Base-by-base conservation (phyloP, 2,888 invertebrate genomes). In the Drosophila rellima region DNA sequence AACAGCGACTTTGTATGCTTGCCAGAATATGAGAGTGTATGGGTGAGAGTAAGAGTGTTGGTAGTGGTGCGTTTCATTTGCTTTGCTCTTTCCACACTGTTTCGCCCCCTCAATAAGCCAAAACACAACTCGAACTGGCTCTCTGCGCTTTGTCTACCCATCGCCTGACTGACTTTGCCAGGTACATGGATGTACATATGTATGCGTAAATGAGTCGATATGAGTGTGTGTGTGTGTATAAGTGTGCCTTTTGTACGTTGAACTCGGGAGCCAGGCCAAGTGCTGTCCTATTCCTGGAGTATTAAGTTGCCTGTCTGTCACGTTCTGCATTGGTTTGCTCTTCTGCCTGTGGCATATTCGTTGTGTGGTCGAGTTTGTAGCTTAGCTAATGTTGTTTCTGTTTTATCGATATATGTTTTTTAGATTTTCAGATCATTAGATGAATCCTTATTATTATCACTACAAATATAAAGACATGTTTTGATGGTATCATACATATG, bases 51-150 rank as follows among this genome's bases (percentile, higher is more conserved):
- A n/a, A 35, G 39, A 31, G 63, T 26, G 47, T 26, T 57, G 18
- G 74, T 74, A 63, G 60, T 73, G 68, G 74, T 73, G 75, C 45
- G 72, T 78, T 84, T 84, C 60, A 65, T 84, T 85, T 82, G 56
- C 75, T 67, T 65, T 78, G 64, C 74, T 74, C 78, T 77, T 71
- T 72, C 57, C 61, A 60, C 56, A 37, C 66, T 70, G 75, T 67
- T 83, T 83, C 73, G 84, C 82, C 78, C 75, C 75, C 70, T 64
- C 61, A 69, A 74, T 70, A 65, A 84, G 60, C 74, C 85, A 85
- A 83, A 83, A 88, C 82, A 85, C 72, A 88, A 82, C 77, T 85
- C 82, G 59, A 83, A 88, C 85, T 85, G 74, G 82, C 83, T 87
- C 76, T 74, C 76, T 73, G 65, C 77, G 77, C 88, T 88, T 79